phyloP scores from a whole-genome alignment of 2,888 invertebrate species.

The Agrochola lychnidis region DNA sequence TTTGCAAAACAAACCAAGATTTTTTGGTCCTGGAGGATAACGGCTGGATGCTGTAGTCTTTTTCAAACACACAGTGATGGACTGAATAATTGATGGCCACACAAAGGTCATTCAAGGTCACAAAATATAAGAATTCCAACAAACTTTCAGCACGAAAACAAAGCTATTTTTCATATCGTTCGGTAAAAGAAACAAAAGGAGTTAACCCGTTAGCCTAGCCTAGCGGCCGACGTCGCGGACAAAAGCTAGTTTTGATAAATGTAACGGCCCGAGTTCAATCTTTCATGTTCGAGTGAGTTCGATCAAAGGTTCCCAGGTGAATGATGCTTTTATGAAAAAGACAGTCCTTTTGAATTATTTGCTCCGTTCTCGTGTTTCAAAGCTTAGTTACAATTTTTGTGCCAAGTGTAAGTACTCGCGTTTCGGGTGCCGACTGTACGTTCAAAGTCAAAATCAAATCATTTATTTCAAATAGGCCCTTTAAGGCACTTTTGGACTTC shows the following conservation, averaged over 20 bases:
- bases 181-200: constrained; percentile 41
- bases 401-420: constrained; percentile 28
- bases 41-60: neutral
- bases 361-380: constrained; percentile 58
- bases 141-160: constrained; percentile 31
- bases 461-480: too few species aligned
- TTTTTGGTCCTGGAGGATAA: too few species aligned
- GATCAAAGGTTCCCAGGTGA: constrained; percentile 67
- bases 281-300: constrained; percentile 72
- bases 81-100: neutral
- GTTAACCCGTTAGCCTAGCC: constrained; percentile 22
- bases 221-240: constrained; percentile 38
- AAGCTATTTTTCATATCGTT: constrained; percentile 40
- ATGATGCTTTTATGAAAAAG: constrained; percentile 70
- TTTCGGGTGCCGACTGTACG: neutral
- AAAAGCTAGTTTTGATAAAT: constrained; percentile 62
- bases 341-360: constrained; percentile 75
- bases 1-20: neutral
- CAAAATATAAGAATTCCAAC: neutral
- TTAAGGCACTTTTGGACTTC: too few species aligned
- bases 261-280: constrained; percentile 68
- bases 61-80: neutral
- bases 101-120: neutral
- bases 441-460: neutral
- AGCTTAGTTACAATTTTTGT: constrained; percentile 59